phyloP scores from a whole-genome alignment of 2,113 vertebrate genomes.

The Amblyopsis rosae region DNA sequence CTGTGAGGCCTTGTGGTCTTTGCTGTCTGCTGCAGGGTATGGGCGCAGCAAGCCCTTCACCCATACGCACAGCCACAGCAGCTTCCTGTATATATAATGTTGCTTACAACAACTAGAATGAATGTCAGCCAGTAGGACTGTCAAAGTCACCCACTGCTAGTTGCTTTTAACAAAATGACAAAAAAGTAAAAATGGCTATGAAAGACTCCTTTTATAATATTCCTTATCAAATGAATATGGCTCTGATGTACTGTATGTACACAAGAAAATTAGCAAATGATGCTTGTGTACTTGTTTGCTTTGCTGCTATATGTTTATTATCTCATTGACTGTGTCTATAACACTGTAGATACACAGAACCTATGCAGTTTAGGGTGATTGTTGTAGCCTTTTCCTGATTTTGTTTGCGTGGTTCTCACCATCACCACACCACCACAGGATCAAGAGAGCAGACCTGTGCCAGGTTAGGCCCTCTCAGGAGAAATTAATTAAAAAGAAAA shows the following conservation, averaged over 20 bases:
- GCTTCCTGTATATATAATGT: slow-evolving; percentile 56
- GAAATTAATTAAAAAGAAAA: not conserved
- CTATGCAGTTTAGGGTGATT: slow-evolving; percentile 33
- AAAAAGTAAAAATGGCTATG: too few relatives aligned
- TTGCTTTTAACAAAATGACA: not conserved
- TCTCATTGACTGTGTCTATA: not conserved
- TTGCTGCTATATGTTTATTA: too few relatives aligned
- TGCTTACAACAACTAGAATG: slow-evolving; percentile 53
- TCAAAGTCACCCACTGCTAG: slow-evolving; percentile 5
- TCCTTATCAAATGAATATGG: too few relatives aligned
- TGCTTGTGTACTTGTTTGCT: slow-evolving; percentile 11
- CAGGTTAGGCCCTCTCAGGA: slow-evolving; percentile 29
- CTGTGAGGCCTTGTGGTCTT: not conserved
- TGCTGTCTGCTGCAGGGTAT: slow-evolving; percentile 61
- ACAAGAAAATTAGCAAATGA: not conserved
- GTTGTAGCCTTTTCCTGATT: slow-evolving; percentile 13
- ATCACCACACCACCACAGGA: slow-evolving; percentile 29
- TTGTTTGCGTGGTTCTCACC: slow-evolving; percentile 19
- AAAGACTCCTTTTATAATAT: too few relatives aligned
- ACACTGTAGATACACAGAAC: slow-evolving; percentile 14
- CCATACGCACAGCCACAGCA: slow-evolving; percentile 56
- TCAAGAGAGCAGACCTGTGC: slow-evolving; percentile 45
- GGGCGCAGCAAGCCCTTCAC: slow-evolving; percentile 63
- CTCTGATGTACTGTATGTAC: too few relatives aligned
- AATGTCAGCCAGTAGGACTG: slow-evolving; percentile 5